Evolutionary conservation across 2,797 vertebrate genomes (phyloP).

Genomic region (Apogon talboti): DNA sequence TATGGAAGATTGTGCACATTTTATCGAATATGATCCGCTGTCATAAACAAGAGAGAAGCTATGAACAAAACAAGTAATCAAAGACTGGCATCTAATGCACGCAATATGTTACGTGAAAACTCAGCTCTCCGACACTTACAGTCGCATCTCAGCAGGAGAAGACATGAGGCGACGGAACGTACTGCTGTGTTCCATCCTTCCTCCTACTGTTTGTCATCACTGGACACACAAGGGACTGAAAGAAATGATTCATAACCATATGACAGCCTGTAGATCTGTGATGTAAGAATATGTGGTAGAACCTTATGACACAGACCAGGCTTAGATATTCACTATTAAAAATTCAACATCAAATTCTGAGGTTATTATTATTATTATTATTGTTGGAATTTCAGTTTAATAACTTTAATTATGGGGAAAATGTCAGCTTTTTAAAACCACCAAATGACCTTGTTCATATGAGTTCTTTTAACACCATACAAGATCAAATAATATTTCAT

Average conservation of each 20-base stretch:
- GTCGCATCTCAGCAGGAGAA: conserved; percentile 52
- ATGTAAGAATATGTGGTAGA: conserved; percentile 50
- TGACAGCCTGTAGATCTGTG: conserved; percentile 49
- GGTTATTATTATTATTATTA: no score
- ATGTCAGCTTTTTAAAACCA: no score
- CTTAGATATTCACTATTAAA: conserved; percentile 4
- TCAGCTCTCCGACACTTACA: conserved; percentile 37
- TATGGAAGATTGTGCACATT: conserved; percentile 20
- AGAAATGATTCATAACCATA: conserved; percentile 50
- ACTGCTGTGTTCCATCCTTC: conserved; percentile 37
- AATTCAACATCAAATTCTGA: no score
- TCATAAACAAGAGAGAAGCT: conserved; percentile 29
- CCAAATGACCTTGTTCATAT: no score
- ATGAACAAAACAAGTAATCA: conserved; percentile 68
- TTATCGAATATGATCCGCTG: conserved; percentile 8
- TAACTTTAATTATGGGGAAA: no score
- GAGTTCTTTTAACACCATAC: no score
- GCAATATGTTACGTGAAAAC: conserved; percentile 43
- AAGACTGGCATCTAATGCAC: conserved; percentile 45
- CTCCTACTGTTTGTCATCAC: conserved; percentile 59
- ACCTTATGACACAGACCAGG: conserved; percentile 39
- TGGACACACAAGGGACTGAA: conserved; percentile 48
- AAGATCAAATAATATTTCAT: no score
- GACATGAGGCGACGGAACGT: conserved; percentile 45
- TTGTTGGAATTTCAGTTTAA: not conserved